Evolutionary conservation across 2,797 vertebrate genomes (phyloP), one percentile per base, ranked within the genome.

Genomic region (Myotis pilosus): DNA sequence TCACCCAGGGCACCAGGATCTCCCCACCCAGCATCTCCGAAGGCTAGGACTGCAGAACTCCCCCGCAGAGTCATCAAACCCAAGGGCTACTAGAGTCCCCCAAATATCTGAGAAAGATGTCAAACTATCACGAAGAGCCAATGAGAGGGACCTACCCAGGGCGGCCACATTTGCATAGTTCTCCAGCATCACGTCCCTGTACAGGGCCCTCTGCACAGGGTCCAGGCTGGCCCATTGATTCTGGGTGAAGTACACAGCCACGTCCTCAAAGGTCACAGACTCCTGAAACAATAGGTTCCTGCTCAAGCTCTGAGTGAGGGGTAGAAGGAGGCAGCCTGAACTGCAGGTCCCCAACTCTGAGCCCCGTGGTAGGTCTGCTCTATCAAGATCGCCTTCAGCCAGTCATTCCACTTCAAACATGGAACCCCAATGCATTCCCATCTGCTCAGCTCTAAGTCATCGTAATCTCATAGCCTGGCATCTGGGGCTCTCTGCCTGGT

Each of bases 101-200:
- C 12, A 12, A 53, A 47, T 6, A 57, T 30, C 19, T 30, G 55
- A 83, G 30, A 36, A 82, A 51, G 51, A 28, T 0, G 17, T 6
- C 41, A 36, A 57, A 47, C 15, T 57, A 19, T 30, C 36, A 49
- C 49, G 47, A 69, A 75, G 55, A 17, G 44, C 69, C 69, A 28
- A 6, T 4, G 60, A 41, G 16, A 64, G 69, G 28, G 19, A 13
- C 7, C 95, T 78, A 97, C 95, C 96, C 19, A 95, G 44, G 11
- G 91, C 82, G 12, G 92, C 69, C 57, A 95, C 6, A 0, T 64
- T 69, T 10, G 75, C 87, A 0, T 94, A 97, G 36, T 88, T 97
- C 47, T 96, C 96, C 92, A 97, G 69, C 88, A 95, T 97, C 86
- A 97, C 94, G 25, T 96, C 96, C 72, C 71, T 22, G 90, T 95